Base-by-base conservation (phyloP, 2,113 vertebrate species). In the Macrotus californicus region DNA sequence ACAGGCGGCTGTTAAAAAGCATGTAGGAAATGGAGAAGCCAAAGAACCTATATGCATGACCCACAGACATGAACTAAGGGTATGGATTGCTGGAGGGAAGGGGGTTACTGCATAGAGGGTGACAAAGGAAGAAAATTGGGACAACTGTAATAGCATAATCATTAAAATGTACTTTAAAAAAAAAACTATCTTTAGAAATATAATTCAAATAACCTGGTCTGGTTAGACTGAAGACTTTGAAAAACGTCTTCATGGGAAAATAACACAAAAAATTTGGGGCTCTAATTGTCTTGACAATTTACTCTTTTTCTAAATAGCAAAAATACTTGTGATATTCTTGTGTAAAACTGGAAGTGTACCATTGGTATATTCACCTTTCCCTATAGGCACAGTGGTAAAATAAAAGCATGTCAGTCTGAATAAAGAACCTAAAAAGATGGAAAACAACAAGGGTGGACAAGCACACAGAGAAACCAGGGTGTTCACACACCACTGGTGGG, bases 171-270 rank as follows among this genome's bases (percentile, higher is more conserved):
- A 61, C 29, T 64, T 64, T 64, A 64, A 64, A 61, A 59, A 64
- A 64, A 61, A 59, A 24, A 21, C 26, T 77, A 39, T 67, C 79
- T 75, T 85, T 56, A 82, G 61, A 86, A 59, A 46, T 69, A 39
- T n/a, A 82, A 77, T 82, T 84, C 83, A 50, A 95, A 83, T 87
- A 94, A 89, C 6, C 72, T 89, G 21, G 34, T 89, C 4, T 82
- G 83, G 26, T 66, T 64, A 89, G 75, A 93, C 6, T 75, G 26
- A 97, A 85, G 34, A 41, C 59, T 70, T 87, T 76, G 29, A 52
- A 95, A 73, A 79, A 56, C 50, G 34, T 89, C 41, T 93, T 89
- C 29, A 41, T 87, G 24, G 41, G 48, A 86, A 96, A 95, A 76
- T 79, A 59, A 76, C 36, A 66, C 1, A 67, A 81, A 89, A 95